Percentiles rank a stretch among this genome's conserved stretches.
Conservation (phyloP, 2,113 vertebrate species). For the Notothenia coriiceps region DNA sequence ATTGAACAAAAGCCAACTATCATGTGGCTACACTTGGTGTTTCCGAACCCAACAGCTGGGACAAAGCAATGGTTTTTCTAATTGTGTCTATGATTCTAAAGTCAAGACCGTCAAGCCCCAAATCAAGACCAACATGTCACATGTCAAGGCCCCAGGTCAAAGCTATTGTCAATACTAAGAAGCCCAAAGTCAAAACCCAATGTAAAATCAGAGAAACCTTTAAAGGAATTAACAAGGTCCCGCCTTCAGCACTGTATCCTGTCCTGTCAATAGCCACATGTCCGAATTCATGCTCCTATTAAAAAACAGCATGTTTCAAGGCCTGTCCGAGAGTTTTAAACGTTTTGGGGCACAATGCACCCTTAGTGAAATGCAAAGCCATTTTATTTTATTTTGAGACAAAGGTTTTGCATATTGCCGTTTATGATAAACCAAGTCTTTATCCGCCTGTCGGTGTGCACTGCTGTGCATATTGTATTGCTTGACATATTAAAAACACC, state of each 20-base stretch:
- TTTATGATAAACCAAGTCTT: not conserved
- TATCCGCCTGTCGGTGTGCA: not conserved
- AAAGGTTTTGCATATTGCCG: not conserved
- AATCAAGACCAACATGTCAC: not conserved
- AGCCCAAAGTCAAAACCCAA: not conserved
- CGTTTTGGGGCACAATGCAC: not conserved
- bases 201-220: not conserved
- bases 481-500: too few species aligned
- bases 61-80: not conserved
- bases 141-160: not conserved
- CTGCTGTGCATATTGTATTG: not conserved
- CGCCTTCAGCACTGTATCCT: too few species aligned
- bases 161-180: not conserved
- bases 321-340: not conserved
- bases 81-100: not conserved
- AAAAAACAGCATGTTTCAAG: too few species aligned
- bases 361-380: not conserved
- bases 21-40: not conserved
- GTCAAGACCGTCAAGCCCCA: not conserved
- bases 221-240: too few species aligned
- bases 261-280: too few species aligned
- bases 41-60: not conserved
- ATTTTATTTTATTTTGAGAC: slow-evolving; percentile 3
- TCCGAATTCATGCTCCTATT: too few species aligned
- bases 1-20: not conserved